Evolutionary conservation across 2,797 vertebrate genomes (phyloP).

Genomic region (Hypotaenidia philippensis): DNA sequence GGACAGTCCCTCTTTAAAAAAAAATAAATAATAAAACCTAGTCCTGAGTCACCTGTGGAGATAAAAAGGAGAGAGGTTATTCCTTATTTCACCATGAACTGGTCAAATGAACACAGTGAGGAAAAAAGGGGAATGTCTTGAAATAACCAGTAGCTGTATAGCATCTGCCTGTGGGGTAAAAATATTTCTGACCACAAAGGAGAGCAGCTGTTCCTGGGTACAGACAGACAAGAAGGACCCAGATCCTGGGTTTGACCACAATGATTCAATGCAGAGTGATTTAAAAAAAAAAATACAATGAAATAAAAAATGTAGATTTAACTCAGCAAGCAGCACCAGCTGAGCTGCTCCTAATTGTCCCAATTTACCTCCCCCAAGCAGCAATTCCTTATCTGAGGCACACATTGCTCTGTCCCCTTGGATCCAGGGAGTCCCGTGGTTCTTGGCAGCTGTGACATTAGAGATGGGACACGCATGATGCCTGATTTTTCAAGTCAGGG

Average conservation of each 20-base stretch:
- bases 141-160: background rate
- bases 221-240: background rate
- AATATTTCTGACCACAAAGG: background rate
- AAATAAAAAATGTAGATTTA: background rate
- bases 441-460: background rate
- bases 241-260: background rate
- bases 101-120: background rate
- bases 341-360: conserved; percentile 2
- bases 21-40: background rate
- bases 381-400: background rate
- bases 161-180: background rate
- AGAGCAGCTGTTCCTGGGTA: background rate
- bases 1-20: conserved; percentile 18
- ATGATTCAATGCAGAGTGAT: background rate
- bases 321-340: conserved; percentile 4
- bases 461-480: background rate
- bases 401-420: background rate
- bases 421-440: background rate
- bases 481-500: background rate
- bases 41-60: background rate
- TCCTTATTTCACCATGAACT: fast-evolving
- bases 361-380: conserved; percentile 23
- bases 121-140: background rate
- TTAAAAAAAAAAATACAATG: background rate
- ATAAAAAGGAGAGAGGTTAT: background rate